These are phyloP conservation scores for Tinea semifulvella DNA, from an alignment of 2,888 invertebrate species.

Conservation along the genomic window DNA sequence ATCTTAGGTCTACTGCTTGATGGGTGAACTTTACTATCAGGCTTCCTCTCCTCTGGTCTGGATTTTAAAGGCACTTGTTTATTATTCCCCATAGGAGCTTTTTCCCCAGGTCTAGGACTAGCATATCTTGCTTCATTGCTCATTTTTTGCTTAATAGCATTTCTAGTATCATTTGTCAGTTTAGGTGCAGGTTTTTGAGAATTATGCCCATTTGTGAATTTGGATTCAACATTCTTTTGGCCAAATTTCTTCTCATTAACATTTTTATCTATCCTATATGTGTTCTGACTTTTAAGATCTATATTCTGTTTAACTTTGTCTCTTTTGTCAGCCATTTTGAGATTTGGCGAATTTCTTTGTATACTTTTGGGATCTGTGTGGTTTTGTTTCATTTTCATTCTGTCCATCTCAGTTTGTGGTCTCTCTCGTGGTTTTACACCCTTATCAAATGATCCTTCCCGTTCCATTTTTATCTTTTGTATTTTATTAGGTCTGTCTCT, in stretches of 20 bases:
- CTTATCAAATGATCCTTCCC: constrained; percentile 29
- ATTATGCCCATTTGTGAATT: constrained; percentile 37
- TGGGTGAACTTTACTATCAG: constrained; percentile 11
- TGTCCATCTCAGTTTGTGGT: constrained; percentile 37
- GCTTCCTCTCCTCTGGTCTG: constrained; percentile 35
- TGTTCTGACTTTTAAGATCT: constrained; percentile 56
- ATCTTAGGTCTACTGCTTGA: constrained; percentile 25
- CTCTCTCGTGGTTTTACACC: constrained; percentile 6
- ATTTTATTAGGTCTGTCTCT: constrained; percentile 51
- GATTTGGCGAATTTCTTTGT: constrained; percentile 2
- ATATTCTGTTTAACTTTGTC: constrained; percentile 43
- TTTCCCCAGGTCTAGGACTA: constrained; percentile 24
- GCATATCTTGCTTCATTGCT: neutral
- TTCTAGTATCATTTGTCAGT: constrained; percentile 14
- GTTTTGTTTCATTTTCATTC: constrained; percentile 39
- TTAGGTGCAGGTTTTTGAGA: constrained; percentile 42
- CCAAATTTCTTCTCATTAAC: constrained; percentile 38
- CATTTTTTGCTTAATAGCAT: neutral
- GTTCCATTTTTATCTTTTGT: constrained; percentile 35
- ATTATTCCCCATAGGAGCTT: constrained; percentile 17
- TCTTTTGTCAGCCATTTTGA: constrained; percentile 34
- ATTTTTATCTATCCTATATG: constrained; percentile 61
- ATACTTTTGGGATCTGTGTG: constrained; percentile 28
- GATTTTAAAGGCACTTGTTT: constrained; percentile 24
- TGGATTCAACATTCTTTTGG: constrained; percentile 32